Base-by-base conservation (phyloP, 2,888 invertebrate genomes). In the Arctia plantaginis region DNA sequence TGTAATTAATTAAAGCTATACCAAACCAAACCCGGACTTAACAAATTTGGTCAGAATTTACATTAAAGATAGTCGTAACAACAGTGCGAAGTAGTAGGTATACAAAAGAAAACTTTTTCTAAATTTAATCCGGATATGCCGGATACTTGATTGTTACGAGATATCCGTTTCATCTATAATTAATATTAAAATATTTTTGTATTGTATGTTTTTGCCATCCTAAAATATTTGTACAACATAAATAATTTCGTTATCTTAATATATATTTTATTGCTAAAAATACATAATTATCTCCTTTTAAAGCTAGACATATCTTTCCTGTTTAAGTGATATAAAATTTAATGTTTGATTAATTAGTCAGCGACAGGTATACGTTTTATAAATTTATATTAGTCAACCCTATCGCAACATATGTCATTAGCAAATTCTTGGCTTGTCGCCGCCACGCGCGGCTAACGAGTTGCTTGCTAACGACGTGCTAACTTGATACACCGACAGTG, bases 381-480 rank as follows among this genome's bases (percentile, higher is more conserved):
- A 86, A 78, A 75, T 79, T 75, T 73, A 72, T 82, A 73, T 76
- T 74, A 81, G 83, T 77, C 85, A 87, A 83, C 85, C 80, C 81
- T 87, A 85, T 83, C 86, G 88, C 87, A 86, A 88, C 90, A 88
- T 89, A 90, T 92, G 93, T 94, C 94, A 94, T 95, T 95, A 95
- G 93, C 93, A 91, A 93, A 95, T 95, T 94, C 94, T 94, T 93
- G 93, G 92, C 90, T 91, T 93, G 94, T 94, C 93, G 92, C 84
- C 91, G 91, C 90, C 93, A 93, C 92, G 93, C 93, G 92, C 90
- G 91, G 90, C 93, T 95, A 95, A 95, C 95, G 94, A 95, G 95
- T 91, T 91, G 90, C 93, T 90, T 92, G 90, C 93, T 94, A 94
- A 94, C 93, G 93, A 94, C 91, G 92, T 91, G 93, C 93, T 93